Evolutionary conservation across 2,888 invertebrate genomes (phyloP).

Genomic region (Melipona beecheii): DNA sequence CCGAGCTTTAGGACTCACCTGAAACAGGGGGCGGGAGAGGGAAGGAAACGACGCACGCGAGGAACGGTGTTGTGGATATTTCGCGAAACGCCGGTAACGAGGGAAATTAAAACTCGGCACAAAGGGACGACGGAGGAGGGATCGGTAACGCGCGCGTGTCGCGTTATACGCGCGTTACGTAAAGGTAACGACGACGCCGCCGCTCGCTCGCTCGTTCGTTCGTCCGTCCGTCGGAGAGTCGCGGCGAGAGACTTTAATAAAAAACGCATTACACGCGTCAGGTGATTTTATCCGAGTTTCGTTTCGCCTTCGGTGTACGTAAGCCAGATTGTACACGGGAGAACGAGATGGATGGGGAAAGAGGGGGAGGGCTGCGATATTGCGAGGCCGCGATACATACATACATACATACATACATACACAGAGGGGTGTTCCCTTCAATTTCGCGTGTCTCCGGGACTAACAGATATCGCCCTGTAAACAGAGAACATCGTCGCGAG

Average conservation of each 20-base stretch:
- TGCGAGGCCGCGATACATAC: conserved; percentile 69
- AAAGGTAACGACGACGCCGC: conserved; percentile 40
- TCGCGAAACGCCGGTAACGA: conserved; percentile 12
- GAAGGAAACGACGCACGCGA: not conserved
- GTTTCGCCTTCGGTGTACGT: conserved; percentile 68
- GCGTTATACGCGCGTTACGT: conserved; percentile 25
- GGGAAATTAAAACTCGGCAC: conserved; percentile 27
- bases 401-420: conserved; percentile 71
- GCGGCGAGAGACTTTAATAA: conserved; percentile 73
- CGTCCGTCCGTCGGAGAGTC: not conserved
- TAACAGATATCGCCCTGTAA: conserved; percentile 69
- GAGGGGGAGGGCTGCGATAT: conserved; percentile 57
- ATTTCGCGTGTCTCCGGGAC: conserved; percentile 67
- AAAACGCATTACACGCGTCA: conserved; percentile 81
- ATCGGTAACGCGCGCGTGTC: conserved; percentile 12
- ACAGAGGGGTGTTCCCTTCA: conserved; percentile 69
- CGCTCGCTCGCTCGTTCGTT: not conserved
- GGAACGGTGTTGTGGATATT: conserved; percentile 12
- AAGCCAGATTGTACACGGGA: conserved; percentile 59
- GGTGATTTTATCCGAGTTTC: conserved; percentile 76
- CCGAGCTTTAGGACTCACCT: conserved; percentile 57
- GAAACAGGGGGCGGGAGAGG: conserved; percentile 45
- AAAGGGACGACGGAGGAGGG: not conserved
- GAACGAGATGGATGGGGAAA: not conserved
- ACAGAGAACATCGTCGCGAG: conserved; percentile 60